Evolutionary conservation across 2,797 vertebrate species (phyloP).

Genomic region (Percopsis omiscomaycus): DNA sequence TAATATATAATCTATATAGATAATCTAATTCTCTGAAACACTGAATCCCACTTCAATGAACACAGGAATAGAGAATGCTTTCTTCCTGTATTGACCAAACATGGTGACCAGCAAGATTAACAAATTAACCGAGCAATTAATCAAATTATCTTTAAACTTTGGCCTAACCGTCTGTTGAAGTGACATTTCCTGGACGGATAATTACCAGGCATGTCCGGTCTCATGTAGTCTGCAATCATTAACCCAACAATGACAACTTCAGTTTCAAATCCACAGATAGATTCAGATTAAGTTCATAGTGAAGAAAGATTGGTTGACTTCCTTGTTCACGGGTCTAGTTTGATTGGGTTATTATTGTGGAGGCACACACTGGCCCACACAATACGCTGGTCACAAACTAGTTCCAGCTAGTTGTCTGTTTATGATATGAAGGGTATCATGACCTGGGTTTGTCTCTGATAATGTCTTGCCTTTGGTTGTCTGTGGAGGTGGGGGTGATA

Average conservation of each 20-base stretch:
- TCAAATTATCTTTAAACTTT: conserved; percentile 51
- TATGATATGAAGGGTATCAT: too few species aligned
- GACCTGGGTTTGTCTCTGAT: too few species aligned
- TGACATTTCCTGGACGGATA: too few species aligned
- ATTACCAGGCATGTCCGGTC: conserved; percentile 23
- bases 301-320: background rate
- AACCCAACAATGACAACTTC: conserved; percentile 16
- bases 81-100: conserved; percentile 16
- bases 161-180: conserved; percentile 48
- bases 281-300: conserved; percentile 1
- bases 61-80: conserved; percentile 17
- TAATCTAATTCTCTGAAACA: conserved; percentile 37
- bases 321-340: too few species aligned
- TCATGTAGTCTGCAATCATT: conserved; percentile 15
- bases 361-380: too few species aligned
- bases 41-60: conserved; percentile 14
- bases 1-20: too few species aligned
- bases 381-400: too few species aligned
- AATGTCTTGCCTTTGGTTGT: too few species aligned
- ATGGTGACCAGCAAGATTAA: conserved; percentile 17
- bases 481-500: too few species aligned
- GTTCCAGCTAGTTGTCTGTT: too few species aligned
- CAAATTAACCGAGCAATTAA: conserved; percentile 48
- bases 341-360: too few species aligned
- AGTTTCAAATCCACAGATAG: background rate